phyloP scores from a whole-genome alignment of 2,113 vertebrate genomes.

The Hydrochoerus hydrochaeris region DNA sequence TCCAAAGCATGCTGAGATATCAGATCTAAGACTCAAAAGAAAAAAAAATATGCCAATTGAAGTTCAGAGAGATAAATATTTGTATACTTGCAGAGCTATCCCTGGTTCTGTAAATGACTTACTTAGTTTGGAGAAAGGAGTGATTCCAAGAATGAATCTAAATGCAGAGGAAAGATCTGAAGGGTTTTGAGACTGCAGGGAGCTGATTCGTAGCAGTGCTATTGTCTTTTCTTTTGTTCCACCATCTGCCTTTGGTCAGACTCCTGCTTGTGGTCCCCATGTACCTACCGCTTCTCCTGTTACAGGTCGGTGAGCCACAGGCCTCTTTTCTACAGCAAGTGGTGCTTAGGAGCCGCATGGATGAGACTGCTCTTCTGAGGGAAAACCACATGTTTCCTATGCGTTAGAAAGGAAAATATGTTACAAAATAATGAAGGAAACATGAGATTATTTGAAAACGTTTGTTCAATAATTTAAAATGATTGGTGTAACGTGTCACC shows the following conservation, averaged over 20 bases:
- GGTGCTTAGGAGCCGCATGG: not conserved
- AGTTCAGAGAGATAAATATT: not conserved
- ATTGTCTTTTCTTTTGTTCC: not conserved
- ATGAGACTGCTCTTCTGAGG: not conserved
- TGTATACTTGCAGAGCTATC: not conserved
- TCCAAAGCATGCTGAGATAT: not conserved
- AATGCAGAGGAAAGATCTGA: not conserved
- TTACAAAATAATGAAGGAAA: not conserved
- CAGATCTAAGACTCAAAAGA: not conserved
- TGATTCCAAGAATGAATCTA: not conserved
- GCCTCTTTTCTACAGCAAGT: not conserved
- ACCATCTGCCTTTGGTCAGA: not conserved
- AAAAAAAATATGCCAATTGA: not conserved
- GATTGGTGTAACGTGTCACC: not conserved
- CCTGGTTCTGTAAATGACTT: not conserved
- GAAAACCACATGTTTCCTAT: not conserved
- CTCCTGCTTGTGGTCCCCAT: fast-evolving
- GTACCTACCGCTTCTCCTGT: fast-evolving
- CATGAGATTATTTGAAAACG: not conserved
- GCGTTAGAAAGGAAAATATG: not conserved
- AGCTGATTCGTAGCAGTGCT: not conserved
- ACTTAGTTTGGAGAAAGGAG: not conserved
- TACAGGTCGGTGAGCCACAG: fast-evolving
- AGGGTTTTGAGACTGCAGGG: not conserved
- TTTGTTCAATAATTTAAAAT: not conserved